These are phyloP conservation scores for Hucho hucho DNA, from an alignment of 2,113 vertebrate species.

Conservation along the genomic window DNA sequence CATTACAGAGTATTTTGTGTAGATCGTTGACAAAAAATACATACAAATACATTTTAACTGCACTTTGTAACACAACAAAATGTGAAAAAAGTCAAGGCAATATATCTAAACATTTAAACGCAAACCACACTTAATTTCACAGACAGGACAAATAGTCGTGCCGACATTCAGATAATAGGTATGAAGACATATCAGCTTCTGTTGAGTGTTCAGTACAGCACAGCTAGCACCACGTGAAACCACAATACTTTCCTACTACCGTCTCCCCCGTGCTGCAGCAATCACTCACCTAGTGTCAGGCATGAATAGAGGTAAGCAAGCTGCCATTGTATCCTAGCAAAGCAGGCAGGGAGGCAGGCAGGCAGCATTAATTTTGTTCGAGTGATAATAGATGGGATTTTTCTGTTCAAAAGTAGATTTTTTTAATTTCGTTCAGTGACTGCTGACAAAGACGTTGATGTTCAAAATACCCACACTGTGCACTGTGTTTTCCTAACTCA, in stretches of 20 bases:
- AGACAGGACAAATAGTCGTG: too few relatives aligned
- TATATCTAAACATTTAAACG: too few relatives aligned
- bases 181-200: not conserved
- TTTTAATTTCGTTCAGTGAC: not conserved
- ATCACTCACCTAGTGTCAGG: not conserved
- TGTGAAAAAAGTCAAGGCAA: too few relatives aligned
- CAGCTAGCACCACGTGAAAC: conserved; percentile 29
- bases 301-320: conserved; percentile 1
- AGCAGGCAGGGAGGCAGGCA: too few relatives aligned
- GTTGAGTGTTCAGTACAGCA: conserved; percentile 22
- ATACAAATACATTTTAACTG: too few relatives aligned
- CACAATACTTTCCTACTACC: conserved; percentile 48
- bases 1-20: too few relatives aligned
- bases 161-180: not conserved
- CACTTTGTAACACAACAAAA: too few relatives aligned
- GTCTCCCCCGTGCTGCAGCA: conserved; percentile 6
- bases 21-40: too few relatives aligned
- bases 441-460: not conserved
- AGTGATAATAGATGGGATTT: not conserved
- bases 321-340: not conserved
- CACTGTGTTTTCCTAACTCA: not conserved
- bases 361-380: not conserved
- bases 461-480: not conserved
- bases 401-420: not conserved
- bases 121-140: not conserved